These are phyloP conservation scores for Smithornis capensis DNA, from an alignment of 2,113 vertebrate species.

Conservation along the genomic window DNA sequence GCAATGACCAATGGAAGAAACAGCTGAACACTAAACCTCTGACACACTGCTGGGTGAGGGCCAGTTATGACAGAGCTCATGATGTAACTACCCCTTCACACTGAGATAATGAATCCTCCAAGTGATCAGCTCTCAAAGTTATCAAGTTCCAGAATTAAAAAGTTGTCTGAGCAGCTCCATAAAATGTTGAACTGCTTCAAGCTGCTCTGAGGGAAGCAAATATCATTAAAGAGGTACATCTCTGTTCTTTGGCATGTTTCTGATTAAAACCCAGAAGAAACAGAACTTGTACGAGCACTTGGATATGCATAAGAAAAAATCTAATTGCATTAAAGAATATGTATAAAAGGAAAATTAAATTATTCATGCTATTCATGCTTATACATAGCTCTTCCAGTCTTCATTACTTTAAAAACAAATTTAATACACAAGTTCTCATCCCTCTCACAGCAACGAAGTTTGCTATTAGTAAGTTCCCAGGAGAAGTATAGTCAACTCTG, in stretches of 20 bases:
- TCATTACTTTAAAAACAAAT: constrained; percentile 48
- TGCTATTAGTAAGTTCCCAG: constrained; percentile 21
- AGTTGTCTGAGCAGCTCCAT: background rate
- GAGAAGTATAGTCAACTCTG: background rate
- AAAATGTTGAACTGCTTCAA: background rate
- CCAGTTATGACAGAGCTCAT: background rate
- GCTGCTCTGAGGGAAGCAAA: background rate
- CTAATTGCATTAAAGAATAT: background rate
- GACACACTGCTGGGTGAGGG: background rate
- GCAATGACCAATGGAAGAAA: background rate
- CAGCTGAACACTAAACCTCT: background rate
- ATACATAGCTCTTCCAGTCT: constrained; percentile 10
- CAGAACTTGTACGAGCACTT: background rate
- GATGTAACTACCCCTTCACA: background rate
- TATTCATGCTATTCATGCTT: background rate
- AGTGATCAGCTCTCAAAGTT: background rate
- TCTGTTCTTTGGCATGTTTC: background rate
- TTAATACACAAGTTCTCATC: background rate
- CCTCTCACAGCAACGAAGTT: background rate
- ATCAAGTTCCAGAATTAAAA: background rate
- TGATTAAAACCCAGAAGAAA: background rate
- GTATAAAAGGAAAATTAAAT: background rate
- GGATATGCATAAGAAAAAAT: background rate
- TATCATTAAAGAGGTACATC: background rate
- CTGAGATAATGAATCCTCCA: background rate